A percentile compares a stretch with the other conserved stretches of the same genome.
phyloP scores from a whole-genome alignment of 2,797 vertebrate genomes.

The Rhynchotus rufescens region DNA sequence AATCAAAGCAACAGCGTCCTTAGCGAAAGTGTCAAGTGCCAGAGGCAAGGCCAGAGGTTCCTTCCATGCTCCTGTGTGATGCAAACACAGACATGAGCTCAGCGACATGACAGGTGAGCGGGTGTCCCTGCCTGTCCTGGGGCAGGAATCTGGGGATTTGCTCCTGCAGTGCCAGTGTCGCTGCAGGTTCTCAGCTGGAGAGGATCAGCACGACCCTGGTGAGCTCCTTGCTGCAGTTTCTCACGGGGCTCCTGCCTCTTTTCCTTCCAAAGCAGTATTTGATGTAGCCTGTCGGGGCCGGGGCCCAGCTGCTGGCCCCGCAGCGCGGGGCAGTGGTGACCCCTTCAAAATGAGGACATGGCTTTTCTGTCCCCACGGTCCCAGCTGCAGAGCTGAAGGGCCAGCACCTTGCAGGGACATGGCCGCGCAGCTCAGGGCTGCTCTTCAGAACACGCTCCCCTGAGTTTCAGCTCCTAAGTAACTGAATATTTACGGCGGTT shows the following conservation, averaged over 20 bases:
- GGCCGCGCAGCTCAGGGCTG: not conserved
- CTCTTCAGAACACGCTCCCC: not conserved
- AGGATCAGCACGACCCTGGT: accelerated
- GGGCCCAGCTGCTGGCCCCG: not conserved
- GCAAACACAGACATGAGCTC: not conserved
- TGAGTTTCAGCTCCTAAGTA: not conserved
- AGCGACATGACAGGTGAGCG: accelerated
- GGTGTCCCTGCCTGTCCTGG: accelerated
- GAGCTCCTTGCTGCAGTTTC: not conserved
- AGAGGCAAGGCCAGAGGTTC: not conserved
- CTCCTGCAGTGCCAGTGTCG: accelerated
- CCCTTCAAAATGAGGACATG: not conserved
- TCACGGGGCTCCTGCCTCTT: no score
- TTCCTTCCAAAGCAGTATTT: not conserved
- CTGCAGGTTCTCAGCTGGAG: accelerated
- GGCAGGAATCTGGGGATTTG: not conserved
- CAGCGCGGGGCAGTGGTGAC: not conserved
- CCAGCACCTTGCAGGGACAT: not conserved
- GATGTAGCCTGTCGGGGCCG: not conserved
- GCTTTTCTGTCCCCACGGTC: accelerated
- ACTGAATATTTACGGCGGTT: not conserved
- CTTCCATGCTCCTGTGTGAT: accelerated
- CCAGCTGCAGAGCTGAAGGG: not conserved
- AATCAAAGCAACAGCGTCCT: not conserved
- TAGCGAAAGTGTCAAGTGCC: not conserved